Conservation (phyloP, 1,140 invertebrate species). For the Rhagoletis zephyria region DNA sequence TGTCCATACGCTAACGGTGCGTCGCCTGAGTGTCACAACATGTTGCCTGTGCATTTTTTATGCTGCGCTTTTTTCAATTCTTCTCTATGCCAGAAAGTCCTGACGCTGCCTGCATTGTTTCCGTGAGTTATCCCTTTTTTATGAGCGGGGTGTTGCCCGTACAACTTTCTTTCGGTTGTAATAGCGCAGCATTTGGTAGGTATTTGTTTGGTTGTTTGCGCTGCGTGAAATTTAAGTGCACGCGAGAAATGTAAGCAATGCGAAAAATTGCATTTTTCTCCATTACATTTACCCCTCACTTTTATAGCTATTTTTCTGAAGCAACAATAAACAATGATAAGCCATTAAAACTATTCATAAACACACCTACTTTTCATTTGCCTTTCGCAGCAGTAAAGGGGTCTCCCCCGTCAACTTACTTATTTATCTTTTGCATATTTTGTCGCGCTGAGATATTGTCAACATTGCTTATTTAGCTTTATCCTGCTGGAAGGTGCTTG, state of each 20-base stretch:
- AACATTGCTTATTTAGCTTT: slow-evolving; percentile 23
- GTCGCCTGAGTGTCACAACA: background rate
- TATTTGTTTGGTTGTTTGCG: slow-evolving; percentile 1
- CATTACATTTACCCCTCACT: slow-evolving; percentile 27
- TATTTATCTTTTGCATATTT: slow-evolving; percentile 12
- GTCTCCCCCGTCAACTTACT: no score
- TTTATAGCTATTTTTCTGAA: slow-evolving; percentile 43
- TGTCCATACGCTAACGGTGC: no score
- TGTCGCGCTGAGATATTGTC: slow-evolving; percentile 43
- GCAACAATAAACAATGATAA: slow-evolving; percentile 50
- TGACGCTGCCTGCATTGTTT: background rate
- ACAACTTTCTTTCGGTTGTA: background rate
- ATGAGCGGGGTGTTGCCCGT: slow-evolving; percentile 34
- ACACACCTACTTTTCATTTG: slow-evolving; percentile 48
- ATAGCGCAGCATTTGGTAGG: no score
- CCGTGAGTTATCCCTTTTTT: slow-evolving; percentile 29
- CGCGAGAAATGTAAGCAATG: slow-evolving; percentile 43
- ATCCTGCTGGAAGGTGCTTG: background rate
- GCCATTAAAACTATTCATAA: slow-evolving; percentile 51
- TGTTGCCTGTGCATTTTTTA: background rate
- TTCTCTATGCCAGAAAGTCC: background rate
- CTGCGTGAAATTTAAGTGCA: slow-evolving; percentile 28
- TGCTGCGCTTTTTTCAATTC: slow-evolving; percentile 1
- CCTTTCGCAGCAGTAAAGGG: background rate
- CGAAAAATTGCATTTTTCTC: slow-evolving; percentile 50